These are phyloP conservation scores for Zoanthus gigantus DNA, from an alignment of 92 coral and sea anemone genomes.

Conservation along the genomic window DNA sequence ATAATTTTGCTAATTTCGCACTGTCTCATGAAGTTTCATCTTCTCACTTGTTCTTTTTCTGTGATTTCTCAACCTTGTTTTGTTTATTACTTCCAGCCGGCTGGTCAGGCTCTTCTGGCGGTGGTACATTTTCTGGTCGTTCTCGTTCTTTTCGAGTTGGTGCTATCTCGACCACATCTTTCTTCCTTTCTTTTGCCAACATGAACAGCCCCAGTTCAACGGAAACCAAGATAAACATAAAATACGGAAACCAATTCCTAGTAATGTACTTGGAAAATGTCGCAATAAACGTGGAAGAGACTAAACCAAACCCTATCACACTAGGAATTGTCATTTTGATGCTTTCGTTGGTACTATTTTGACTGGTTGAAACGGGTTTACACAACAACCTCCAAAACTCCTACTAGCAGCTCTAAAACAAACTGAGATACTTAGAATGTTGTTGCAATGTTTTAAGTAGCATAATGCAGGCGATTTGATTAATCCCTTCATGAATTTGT, in stretches of 20 bases:
- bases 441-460: neutral
- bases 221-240: slow-evolving; percentile 66
- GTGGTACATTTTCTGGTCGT: slow-evolving; percentile 6
- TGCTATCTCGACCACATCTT: slow-evolving; percentile 26
- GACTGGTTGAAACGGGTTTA: neutral
- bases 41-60: slow-evolving; percentile 43
- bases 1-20: too few species aligned
- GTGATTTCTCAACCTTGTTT: slow-evolving; percentile 19
- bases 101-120: neutral
- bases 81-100: neutral
- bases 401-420: neutral
- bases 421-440: neutral
- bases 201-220: slow-evolving; percentile 70
- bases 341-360: neutral
- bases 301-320: slow-evolving; percentile 69
- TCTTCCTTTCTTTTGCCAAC: slow-evolving; percentile 52
- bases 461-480: neutral
- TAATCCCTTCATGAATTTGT: neutral
- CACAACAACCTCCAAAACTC: neutral
- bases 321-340: slow-evolving; percentile 63
- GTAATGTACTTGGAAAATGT: slow-evolving; percentile 77
- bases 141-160: slow-evolving; percentile 54
- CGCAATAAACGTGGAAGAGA: slow-evolving; percentile 65
- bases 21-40: too few species aligned
- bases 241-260: slow-evolving; percentile 76